Evolutionary conservation across 2,888 invertebrate genomes (phyloP), one percentile per base, ranked within the genome.

Genomic region (Oxyteleia sp.): DNA sequence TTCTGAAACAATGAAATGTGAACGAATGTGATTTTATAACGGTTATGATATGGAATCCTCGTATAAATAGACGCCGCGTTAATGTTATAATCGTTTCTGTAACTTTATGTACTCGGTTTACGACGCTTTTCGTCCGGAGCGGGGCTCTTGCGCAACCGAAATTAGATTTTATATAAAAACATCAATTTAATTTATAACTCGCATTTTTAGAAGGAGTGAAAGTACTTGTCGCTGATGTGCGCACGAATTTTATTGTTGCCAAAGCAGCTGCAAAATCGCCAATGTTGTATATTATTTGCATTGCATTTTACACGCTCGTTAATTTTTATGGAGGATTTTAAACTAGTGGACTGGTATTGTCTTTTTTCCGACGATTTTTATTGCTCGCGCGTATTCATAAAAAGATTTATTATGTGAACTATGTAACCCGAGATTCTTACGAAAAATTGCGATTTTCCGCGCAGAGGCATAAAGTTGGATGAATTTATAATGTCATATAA

Each of bases 1-100:
- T n/a, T 35, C 61, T 69, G 68, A 78, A 74, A 82, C 82, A 82
- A 82, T 82, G 78, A 51, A 63, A 59, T 47, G 71, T 59, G 47
- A 78, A 59, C 69, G 78, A 78, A 23, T 68, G 69, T 32, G 23
- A 61, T 45, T 81, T 69, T 68, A 76, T 76, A 82, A 69, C 63
- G 32, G 26, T 49, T 13, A 45, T 47, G 63, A 74, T 79, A 74
- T 49, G 61, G 78, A 74, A 79, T 76, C 68, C 16, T 8, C 47
- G 43, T 26, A n/a, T 45, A 55, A 64, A 68, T 49, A 45, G 45
- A 57, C 69, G 49, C 16, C 16, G 20, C 41, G 41, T 29, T 68
- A 66, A 74, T 45, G 38, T 26, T 45, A 63, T 63, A 63, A 72
- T 59, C 29, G 32, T 47, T 55, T 47, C 55, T 26, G 61, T 16